Conservation (phyloP, 2,888 invertebrate genomes). For the Aproaerema taeniolella region DNA sequence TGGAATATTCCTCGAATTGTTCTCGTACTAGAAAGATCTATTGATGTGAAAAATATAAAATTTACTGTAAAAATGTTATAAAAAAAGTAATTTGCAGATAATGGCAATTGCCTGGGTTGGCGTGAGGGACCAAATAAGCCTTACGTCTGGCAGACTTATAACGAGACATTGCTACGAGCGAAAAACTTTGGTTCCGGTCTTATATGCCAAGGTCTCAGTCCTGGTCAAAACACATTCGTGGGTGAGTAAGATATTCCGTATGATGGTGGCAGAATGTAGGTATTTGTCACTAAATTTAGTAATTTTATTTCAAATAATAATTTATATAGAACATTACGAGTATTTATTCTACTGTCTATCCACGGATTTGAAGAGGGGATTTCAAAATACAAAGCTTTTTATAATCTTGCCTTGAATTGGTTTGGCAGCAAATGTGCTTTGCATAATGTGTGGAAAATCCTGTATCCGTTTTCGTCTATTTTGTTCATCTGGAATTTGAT, state of each 20-base stretch:
- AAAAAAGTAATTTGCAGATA: slow-evolving; percentile 77
- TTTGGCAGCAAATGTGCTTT: no score
- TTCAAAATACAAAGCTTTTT: no score
- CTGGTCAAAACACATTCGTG: slow-evolving; percentile 87
- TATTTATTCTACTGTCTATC: no score
- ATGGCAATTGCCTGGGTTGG: slow-evolving; percentile 95
- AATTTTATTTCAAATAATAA: no score
- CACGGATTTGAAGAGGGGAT: no score
- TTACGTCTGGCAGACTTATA: slow-evolving; percentile 95
- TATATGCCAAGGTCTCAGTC: slow-evolving; percentile 85
- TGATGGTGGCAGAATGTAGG: no score
- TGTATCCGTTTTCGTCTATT: no score
- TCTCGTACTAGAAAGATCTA: slow-evolving; percentile 32
- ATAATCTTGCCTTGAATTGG: no score
- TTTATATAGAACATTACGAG: no score
- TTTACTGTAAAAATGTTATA: slow-evolving; percentile 22
- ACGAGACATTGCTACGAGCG: slow-evolving; percentile 92
- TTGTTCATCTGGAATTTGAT: no score
- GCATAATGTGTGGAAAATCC: no score
- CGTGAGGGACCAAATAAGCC: slow-evolving; percentile 90
- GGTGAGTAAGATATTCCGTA: slow-evolving; percentile 75
- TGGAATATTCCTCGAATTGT: slow-evolving; percentile 40
- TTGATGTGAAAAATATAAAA: slow-evolving; percentile 32
- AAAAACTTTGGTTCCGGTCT: slow-evolving; percentile 95
- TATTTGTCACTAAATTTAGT: no score